These are phyloP conservation scores for Empis livida DNA, from an alignment of 2,888 invertebrate species.

Conservation along the genomic window DNA sequence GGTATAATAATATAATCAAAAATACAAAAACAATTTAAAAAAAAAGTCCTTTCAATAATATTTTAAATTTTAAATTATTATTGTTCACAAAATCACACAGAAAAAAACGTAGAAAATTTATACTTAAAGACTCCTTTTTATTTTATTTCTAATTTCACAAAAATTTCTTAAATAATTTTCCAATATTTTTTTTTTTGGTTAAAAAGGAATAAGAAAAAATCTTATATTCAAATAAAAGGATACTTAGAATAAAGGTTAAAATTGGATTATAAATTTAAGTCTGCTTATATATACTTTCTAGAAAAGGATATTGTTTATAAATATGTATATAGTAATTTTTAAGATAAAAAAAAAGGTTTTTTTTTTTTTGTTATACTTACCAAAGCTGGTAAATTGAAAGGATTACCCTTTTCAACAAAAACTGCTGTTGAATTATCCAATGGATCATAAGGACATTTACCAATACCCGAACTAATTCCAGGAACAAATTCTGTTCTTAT, in stretches of 20 bases:
- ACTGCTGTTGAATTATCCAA: slow-evolving; percentile 95
- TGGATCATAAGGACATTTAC: slow-evolving; percentile 98
- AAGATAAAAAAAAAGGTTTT: background rate
- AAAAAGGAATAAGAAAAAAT: too few relatives aligned
- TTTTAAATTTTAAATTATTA: too few relatives aligned
- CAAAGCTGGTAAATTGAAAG: slow-evolving; percentile 81
- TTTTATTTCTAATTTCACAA: too few relatives aligned
- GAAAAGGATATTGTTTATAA: background rate
- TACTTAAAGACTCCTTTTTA: too few relatives aligned
- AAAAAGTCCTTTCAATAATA: too few relatives aligned
- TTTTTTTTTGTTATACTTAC: slow-evolving; percentile 23
- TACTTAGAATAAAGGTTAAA: background rate
- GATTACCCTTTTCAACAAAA: slow-evolving; percentile 93
- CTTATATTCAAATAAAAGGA: background rate
- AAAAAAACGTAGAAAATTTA: too few relatives aligned
- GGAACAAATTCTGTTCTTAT: slow-evolving; percentile 81
- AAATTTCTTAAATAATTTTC: too few relatives aligned
- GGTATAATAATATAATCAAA: too few relatives aligned
- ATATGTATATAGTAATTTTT: background rate
- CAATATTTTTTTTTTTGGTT: too few relatives aligned
- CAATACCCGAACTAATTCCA: slow-evolving; percentile 87
- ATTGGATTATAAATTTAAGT: background rate
- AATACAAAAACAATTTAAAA: too few relatives aligned
- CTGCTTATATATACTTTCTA: background rate
- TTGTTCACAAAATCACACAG: too few relatives aligned